Conservation (phyloP, 2,797 vertebrate genomes). For the Loris lydekkerianus region DNA sequence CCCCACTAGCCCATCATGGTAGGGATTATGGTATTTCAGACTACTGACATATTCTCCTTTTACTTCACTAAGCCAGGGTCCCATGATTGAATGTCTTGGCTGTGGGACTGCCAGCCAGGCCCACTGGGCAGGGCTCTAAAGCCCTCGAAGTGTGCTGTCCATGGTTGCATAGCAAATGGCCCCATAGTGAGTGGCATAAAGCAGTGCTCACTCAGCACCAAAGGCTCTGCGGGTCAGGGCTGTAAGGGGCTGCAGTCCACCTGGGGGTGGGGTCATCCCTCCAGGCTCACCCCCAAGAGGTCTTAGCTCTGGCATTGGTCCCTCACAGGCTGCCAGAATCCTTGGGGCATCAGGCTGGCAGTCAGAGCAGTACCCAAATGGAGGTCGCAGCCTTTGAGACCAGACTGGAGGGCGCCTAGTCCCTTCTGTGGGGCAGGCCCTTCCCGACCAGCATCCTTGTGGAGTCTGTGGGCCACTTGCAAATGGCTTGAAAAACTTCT, state of each 20-base stretch:
- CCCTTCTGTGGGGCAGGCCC: too few species aligned
- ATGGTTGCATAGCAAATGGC: neutral
- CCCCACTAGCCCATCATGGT: too few species aligned
- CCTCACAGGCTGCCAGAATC: neutral
- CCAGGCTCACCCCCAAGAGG: neutral
- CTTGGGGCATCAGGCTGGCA: neutral
- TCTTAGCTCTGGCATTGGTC: neutral
- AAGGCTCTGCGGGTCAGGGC: too few species aligned
- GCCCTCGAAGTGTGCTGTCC: neutral
- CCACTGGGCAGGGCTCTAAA: neutral
- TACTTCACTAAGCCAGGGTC: neutral
- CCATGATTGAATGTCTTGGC: neutral
- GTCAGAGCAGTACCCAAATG: neutral
- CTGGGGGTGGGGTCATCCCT: neutral
- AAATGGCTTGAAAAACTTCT: neutral
- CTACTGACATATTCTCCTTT: neutral
- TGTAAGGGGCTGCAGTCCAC: neutral
- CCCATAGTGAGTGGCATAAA: neutral
- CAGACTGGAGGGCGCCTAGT: too few species aligned
- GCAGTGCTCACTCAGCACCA: neutral
- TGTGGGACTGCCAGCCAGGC: neutral
- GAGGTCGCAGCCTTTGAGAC: neutral
- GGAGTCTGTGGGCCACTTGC: too few species aligned
- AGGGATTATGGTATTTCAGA: neutral
- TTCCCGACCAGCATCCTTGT: neutral